Evolutionary conservation across 1,140 invertebrate species (phyloP).

Genomic region (Subanguina moxae): DNA sequence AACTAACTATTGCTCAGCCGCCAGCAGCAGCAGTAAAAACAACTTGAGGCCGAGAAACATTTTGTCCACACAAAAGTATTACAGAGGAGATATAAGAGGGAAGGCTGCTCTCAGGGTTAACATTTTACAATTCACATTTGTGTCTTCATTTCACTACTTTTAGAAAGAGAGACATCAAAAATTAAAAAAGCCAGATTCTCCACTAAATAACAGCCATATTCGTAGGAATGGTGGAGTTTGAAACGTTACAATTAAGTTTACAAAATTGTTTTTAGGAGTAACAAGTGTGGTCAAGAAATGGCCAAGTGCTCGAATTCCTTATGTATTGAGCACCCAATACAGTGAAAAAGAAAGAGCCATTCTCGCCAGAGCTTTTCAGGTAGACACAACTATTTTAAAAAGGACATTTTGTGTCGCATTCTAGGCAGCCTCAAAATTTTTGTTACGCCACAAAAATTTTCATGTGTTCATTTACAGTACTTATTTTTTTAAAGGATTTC

Average conservation of each 20-base stretch:
- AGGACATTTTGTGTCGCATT: too few relatives aligned
- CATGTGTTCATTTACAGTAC: too few relatives aligned
- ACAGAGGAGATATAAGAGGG: conserved; percentile 49
- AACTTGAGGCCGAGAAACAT: conserved; percentile 14
- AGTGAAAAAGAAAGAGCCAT: conserved; percentile 54
- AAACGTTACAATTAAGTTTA: too few relatives aligned
- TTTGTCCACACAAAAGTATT: conserved; percentile 35
- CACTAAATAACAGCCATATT: background rate
- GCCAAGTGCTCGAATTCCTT: conserved; percentile 56
- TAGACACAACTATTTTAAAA: conserved; percentile 1
- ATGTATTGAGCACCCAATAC: conserved; percentile 54
- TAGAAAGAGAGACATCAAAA: conserved; percentile 11
- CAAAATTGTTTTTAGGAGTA: conserved; percentile 12
- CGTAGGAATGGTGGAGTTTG: background rate
- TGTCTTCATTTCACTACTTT: background rate
- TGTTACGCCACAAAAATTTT: too few relatives aligned
- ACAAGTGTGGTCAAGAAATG: conserved; percentile 53
- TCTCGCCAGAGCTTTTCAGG: conserved; percentile 55
- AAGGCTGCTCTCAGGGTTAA: conserved; percentile 48
- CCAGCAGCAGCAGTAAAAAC: conserved; percentile 6
- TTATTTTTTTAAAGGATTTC: too few relatives aligned
- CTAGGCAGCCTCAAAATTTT: too few relatives aligned
- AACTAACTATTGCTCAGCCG: background rate
- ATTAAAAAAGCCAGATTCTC: background rate
- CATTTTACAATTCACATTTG: conserved; percentile 9